Conservation (phyloP, 2,888 invertebrate species). For the Sialis lutaria region DNA sequence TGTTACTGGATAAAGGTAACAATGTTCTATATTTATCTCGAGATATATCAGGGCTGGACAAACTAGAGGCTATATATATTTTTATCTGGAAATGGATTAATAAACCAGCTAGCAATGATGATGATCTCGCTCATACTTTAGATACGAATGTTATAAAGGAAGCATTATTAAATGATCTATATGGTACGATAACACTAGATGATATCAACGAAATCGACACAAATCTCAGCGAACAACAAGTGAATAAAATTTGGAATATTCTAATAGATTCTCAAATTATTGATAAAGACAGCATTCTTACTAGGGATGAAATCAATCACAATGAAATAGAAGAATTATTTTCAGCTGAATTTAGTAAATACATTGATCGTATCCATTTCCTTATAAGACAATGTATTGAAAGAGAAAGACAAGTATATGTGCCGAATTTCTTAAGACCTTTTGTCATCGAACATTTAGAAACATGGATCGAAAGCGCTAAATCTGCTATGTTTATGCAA, state of each 20-base stretch:
- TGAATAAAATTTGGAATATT: slow-evolving; percentile 8
- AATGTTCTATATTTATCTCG: slow-evolving; percentile 22
- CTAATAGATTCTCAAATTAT: slow-evolving; percentile 6
- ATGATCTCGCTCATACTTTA: slow-evolving; percentile 9
- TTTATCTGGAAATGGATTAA: slow-evolving; percentile 16
- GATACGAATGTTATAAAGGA: slow-evolving; percentile 6
- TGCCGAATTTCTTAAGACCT: slow-evolving; percentile 13
- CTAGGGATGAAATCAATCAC: slow-evolving; percentile 6
- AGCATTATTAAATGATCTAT: slow-evolving; percentile 11
- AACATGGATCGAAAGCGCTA: slow-evolving; percentile 15
- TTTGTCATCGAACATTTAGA: slow-evolving; percentile 15
- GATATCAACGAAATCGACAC: slow-evolving; percentile 10
- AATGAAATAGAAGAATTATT: slow-evolving; percentile 4
- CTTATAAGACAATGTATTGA: slow-evolving; percentile 11
- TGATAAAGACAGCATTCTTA: slow-evolving; percentile 3
- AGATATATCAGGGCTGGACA: slow-evolving; percentile 19
- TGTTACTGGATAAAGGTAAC: slow-evolving; percentile 24
- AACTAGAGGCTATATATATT: slow-evolving; percentile 18
- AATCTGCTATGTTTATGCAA: slow-evolving; percentile 15
- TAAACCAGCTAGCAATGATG: slow-evolving; percentile 5
- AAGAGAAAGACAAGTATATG: slow-evolving; percentile 10
- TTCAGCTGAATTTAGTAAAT: slow-evolving; percentile 3
- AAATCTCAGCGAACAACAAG: slow-evolving; percentile 5
- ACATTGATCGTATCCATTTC: slow-evolving; percentile 9
- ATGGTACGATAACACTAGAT: slow-evolving; percentile 10